phyloP scores from a whole-genome alignment of 2,797 vertebrate species.

The Clarias platycephalus region DNA sequence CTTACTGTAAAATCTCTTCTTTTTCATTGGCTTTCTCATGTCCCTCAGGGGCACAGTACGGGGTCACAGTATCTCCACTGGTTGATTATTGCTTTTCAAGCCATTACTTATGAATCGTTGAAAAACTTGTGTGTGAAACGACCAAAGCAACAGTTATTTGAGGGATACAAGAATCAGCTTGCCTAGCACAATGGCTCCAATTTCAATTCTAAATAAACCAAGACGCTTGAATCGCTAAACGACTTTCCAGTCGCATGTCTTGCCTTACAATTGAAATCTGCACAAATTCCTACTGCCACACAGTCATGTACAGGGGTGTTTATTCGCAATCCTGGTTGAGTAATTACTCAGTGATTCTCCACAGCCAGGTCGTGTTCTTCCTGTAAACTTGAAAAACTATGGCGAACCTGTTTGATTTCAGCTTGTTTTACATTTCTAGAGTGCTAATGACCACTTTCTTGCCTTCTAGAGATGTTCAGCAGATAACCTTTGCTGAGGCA shows the following conservation, averaged over 20 bases:
- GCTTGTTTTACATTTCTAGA: not conserved
- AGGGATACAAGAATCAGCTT: not conserved
- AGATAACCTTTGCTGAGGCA: slow-evolving; percentile 37
- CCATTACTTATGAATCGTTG: not conserved
- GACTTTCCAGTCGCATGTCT: not conserved
- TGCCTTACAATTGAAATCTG: not conserved
- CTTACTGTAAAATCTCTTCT: too few relatives aligned
- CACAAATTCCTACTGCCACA: not conserved
- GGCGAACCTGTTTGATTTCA: not conserved
- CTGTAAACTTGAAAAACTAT: not conserved
- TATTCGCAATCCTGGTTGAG: not conserved
- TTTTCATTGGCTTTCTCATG: too few relatives aligned
- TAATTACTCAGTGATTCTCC: not conserved
- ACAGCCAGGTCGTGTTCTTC: not conserved
- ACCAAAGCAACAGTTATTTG: not conserved
- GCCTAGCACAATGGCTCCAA: not conserved
- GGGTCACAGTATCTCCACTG: too few relatives aligned
- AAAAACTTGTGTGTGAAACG: not conserved
- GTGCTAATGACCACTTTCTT: not conserved
- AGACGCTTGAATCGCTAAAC: not conserved
- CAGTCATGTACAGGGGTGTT: not conserved
- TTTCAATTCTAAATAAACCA: not conserved
- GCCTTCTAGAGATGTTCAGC: slow-evolving; percentile 20
- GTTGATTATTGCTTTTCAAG: not conserved
- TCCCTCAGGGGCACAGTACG: too few relatives aligned